phyloP scores from a whole-genome alignment of 1,140 invertebrate species.

The Drosophila punjabiensis region DNA sequence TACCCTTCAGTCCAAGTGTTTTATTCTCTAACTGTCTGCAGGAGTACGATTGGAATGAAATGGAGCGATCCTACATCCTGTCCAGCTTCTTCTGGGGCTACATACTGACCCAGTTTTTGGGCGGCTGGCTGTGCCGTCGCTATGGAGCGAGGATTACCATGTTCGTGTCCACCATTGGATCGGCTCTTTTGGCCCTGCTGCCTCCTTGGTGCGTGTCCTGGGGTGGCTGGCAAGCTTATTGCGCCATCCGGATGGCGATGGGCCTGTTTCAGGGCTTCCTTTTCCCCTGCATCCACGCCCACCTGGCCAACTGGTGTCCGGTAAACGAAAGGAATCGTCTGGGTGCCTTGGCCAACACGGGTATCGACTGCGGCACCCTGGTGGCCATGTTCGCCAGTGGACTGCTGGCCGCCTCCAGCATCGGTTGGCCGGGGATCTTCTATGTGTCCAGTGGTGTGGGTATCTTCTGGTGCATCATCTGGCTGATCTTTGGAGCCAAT shows the following conservation, averaged over 20 bases:
- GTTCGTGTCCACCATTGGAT: conserved; percentile 87
- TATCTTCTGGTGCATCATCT: conserved; percentile 88
- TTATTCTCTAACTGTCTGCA: not conserved
- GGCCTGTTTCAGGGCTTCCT: conserved; percentile 92
- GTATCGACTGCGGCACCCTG: conserved; percentile 90
- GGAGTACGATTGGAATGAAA: conserved; percentile 86
- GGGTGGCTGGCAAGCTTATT: conserved; percentile 88
- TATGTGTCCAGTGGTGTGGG: conserved; percentile 90
- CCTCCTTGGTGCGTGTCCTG: conserved; percentile 82
- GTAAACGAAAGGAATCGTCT: conserved; percentile 87
- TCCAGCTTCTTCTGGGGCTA: conserved; percentile 90
- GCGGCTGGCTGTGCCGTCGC: conserved; percentile 88
- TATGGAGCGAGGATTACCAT: conserved; percentile 89
- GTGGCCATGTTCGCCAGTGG: conserved; percentile 90
- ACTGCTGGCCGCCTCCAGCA: conserved; percentile 87
- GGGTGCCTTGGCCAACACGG: conserved; percentile 88
- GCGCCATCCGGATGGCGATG: conserved; percentile 88
- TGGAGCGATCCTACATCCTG: conserved; percentile 87
- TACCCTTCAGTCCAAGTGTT: not conserved
- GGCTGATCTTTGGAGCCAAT: conserved; percentile 89
- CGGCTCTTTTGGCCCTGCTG: conserved; percentile 84
- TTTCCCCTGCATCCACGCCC: conserved; percentile 91
- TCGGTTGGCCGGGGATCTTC: conserved; percentile 93
- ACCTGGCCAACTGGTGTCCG: conserved; percentile 93
- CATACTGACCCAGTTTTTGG: conserved; percentile 87